A percentile compares a stretch with the other conserved stretches of the same genome.
These are phyloP conservation scores for Pelobates fuscus DNA, from an alignment of 2,113 vertebrate species.

Conservation along the genomic window DNA sequence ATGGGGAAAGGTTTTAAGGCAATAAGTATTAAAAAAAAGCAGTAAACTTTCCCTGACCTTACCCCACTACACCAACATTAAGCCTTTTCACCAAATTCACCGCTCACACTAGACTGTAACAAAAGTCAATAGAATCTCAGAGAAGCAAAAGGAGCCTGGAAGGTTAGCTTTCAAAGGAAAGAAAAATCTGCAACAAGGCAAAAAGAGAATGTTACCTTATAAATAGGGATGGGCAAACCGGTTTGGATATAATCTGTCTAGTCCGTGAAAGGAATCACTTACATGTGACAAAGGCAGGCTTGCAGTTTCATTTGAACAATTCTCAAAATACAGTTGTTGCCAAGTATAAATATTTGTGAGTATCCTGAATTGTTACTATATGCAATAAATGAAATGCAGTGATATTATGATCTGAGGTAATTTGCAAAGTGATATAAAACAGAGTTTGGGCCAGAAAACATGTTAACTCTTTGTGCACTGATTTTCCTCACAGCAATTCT, in stretches of 20 bases:
- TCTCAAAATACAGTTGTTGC: background rate
- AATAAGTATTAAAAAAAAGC: background rate
- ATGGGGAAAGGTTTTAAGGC: too few species aligned
- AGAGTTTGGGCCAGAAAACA: too few species aligned
- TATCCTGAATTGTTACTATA: background rate
- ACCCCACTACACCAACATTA: background rate
- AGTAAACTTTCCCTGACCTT: slow-evolving; percentile 12
- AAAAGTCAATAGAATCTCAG: slow-evolving; percentile 15
- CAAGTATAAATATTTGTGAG: slow-evolving; percentile 3
- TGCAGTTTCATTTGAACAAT: background rate
- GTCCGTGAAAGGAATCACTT: slow-evolving; percentile 16
- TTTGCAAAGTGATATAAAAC: background rate
- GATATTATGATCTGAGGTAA: background rate
- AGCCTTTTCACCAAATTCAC: background rate
- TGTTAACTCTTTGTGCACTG: too few species aligned
- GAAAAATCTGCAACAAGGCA: background rate
- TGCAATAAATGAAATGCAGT: background rate
- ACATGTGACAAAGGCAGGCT: slow-evolving; percentile 12
- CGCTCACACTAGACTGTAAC: background rate
- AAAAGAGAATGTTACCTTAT: slow-evolving; percentile 7
- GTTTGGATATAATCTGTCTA: slow-evolving; percentile 25
- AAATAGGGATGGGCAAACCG: slow-evolving; percentile 13
- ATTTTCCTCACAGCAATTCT: too few species aligned
- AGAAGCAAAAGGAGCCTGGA: background rate
- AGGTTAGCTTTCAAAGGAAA: slow-evolving; percentile 17